Evolutionary conservation across 2,797 vertebrate genomes (phyloP).

Genomic region (Eremophila alpestris): DNA sequence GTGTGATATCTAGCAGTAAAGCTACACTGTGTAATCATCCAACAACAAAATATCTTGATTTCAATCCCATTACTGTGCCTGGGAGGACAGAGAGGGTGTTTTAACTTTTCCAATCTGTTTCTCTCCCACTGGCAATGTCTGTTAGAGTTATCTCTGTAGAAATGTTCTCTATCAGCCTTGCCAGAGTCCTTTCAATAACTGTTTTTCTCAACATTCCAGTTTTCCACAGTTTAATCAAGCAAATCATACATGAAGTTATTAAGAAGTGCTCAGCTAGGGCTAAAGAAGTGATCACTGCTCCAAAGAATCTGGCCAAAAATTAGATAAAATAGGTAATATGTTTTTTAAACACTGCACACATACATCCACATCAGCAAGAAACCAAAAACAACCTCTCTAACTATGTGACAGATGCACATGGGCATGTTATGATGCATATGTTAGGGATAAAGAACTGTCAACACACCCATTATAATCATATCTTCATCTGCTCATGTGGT

Average conservation of each 20-base stretch:
- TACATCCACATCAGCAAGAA: slow-evolving; percentile 9
- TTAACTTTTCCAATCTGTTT: slow-evolving; percentile 33
- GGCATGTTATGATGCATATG: slow-evolving; percentile 72
- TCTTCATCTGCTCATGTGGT: slow-evolving; percentile 75
- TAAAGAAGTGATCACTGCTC: background rate
- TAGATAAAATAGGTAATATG: background rate
- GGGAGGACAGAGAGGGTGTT: slow-evolving; percentile 7
- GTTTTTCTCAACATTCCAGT: background rate
- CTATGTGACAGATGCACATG: slow-evolving; percentile 72
- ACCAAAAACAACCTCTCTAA: slow-evolving; percentile 40
- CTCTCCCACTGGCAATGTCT: slow-evolving; percentile 9
- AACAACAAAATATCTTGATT: background rate
- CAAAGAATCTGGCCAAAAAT: background rate
- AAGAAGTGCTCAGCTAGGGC: background rate
- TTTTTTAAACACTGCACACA: slow-evolving; percentile 10
- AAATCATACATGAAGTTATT: background rate
- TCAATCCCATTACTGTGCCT: background rate
- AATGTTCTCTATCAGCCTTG: background rate
- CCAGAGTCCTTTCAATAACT: slow-evolving; percentile 13
- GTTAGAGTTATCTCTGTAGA: slow-evolving; percentile 23
- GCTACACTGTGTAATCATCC: slow-evolving; percentile 10
- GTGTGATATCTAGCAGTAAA: slow-evolving; percentile 8
- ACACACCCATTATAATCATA: slow-evolving; percentile 81
- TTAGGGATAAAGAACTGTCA: slow-evolving; percentile 77
- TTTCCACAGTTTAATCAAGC: slow-evolving; percentile 15